These are phyloP conservation scores for Drosophila borborema DNA, from an alignment of 2,888 invertebrate genomes.

Conservation along the genomic window DNA sequence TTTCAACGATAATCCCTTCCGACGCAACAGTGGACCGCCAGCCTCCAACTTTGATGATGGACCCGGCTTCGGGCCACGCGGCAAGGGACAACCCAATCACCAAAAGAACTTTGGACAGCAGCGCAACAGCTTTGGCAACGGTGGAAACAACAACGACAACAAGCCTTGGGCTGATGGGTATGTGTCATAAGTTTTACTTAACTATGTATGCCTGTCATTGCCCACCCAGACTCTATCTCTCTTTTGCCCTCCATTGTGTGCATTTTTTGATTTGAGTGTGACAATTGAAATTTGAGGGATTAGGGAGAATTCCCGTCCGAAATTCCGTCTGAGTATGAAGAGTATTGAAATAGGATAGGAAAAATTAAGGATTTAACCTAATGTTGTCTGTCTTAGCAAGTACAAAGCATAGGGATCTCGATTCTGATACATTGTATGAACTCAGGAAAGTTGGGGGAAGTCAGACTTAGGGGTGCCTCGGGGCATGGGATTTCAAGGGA, in stretches of 20 bases:
- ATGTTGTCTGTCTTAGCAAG: background rate
- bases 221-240: background rate
- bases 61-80: conserved; percentile 29
- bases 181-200: conserved; percentile 46
- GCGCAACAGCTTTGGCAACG: conserved; percentile 35
- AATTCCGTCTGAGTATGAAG: conserved; percentile 1
- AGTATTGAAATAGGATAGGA: background rate
- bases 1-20: conserved; percentile 73
- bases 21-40: conserved; percentile 58
- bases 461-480: too few species aligned
- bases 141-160: conserved; percentile 43
- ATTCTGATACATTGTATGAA: background rate
- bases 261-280: background rate
- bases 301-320: background rate
- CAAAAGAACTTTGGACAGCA: conserved; percentile 31
- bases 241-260: background rate
- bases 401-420: background rate
- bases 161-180: conserved; percentile 69
- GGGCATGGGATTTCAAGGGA: too few species aligned
- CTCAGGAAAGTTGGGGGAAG: too few species aligned
- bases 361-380: background rate
- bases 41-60: conserved; percentile 47
- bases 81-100: conserved; percentile 21
- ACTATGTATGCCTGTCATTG: background rate
- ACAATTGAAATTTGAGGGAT: background rate